These are phyloP conservation scores for Agelas oroides DNA, from an alignment of 37 sponge, comb jelly and placozoan species.

Conservation along the genomic window DNA sequence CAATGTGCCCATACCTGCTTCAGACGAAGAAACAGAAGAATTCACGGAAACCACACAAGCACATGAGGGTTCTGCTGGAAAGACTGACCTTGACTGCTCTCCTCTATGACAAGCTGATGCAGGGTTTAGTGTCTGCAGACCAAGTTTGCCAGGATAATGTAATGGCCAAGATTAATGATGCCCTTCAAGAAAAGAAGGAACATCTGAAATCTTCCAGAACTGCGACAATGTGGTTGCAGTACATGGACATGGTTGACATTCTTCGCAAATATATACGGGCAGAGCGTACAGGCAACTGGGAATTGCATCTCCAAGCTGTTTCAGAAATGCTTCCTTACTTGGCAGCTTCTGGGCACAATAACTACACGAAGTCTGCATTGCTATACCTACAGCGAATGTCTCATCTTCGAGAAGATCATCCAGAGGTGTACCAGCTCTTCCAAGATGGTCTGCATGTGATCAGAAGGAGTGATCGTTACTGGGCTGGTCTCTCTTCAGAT, in stretches of 20 bases:
- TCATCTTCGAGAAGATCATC: conserved; percentile 39
- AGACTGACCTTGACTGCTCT: conserved; percentile 6
- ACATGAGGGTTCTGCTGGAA: neutral
- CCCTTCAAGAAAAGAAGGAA: conserved; percentile 15
- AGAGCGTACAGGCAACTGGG: conserved; percentile 56
- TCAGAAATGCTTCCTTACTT: conserved; percentile 50
- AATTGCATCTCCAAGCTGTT: conserved; percentile 36
- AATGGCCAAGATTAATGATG: conserved; percentile 25
- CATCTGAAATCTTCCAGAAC: conserved; percentile 37
- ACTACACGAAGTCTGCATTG: conserved; percentile 49
- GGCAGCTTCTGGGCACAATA: conserved; percentile 46
- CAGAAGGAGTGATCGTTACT: conserved; percentile 40
- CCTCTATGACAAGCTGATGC: conserved; percentile 36
- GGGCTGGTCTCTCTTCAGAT: conserved; percentile 45
- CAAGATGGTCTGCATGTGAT: conserved; percentile 22
- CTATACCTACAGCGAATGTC: conserved; percentile 44
- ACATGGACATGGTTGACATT: conserved; percentile 58
- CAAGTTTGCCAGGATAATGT: conserved; percentile 25
- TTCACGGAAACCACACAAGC: neutral
- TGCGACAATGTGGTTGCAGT: conserved; percentile 42
- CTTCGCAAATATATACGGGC: conserved; percentile 41
- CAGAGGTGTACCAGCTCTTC: conserved; percentile 44
- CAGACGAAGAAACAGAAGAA: neutral
- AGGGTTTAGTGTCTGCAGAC: conserved; percentile 1
- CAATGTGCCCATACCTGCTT: conserved; percentile 16